A percentile compares a stretch with the other conserved stretches of the same genome.
These are phyloP conservation scores for Oreochromis grahami DNA, from an alignment of 2,797 vertebrate genomes.

Conservation along the genomic window DNA sequence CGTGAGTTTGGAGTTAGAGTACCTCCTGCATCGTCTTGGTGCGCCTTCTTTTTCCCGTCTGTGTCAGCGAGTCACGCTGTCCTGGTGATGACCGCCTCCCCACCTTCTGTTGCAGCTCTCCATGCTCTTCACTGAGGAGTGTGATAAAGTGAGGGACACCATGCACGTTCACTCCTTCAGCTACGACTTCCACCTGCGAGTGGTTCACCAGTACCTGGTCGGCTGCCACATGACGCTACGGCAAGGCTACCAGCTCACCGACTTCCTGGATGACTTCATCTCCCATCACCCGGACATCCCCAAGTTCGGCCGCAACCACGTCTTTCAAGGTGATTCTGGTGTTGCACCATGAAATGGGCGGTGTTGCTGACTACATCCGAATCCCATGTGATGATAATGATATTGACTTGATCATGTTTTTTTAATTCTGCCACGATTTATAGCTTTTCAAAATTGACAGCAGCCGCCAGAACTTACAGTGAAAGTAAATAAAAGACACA, in stretches of 20 bases:
- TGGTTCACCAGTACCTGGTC: constrained; percentile 93
- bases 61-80: not conserved
- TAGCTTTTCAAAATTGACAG: not conserved
- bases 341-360: not conserved
- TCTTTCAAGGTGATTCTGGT: constrained; percentile 85
- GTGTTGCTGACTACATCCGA: not conserved
- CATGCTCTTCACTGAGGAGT: constrained; percentile 98
- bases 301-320: constrained; percentile 95
- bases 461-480: accelerated
- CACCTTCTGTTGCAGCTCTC: constrained; percentile 81
- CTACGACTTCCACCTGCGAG: constrained; percentile 96
- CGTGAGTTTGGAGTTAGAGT: not conserved
- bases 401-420: not conserved
- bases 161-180: constrained; percentile 99
- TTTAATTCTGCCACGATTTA: accelerated
- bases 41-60: not conserved
- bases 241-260: constrained; percentile 93
- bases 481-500: not conserved
- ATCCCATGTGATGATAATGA: not conserved
- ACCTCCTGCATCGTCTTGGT: not conserved
- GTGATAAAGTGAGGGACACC: constrained; percentile 95
- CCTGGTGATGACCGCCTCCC: not conserved
- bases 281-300: constrained; percentile 93
- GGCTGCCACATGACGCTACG: constrained; percentile 91
- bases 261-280: constrained; percentile 95